Evolutionary conservation across 2,797 vertebrate genomes (phyloP), one percentile per base, ranked within the genome.

Genomic region (Pangasius macronema): DNA sequence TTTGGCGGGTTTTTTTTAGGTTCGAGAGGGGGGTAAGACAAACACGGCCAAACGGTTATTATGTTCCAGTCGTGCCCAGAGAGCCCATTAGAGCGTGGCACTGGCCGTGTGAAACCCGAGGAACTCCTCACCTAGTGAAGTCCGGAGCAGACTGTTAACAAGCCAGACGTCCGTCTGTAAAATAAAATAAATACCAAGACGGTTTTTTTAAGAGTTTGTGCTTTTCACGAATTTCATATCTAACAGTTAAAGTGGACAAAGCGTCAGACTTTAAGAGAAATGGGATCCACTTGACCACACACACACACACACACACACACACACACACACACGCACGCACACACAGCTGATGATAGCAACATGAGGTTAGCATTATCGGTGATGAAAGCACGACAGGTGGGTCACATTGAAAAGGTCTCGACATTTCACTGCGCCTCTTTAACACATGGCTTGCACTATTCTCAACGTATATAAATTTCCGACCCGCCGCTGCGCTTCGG

Each of bases 391-490:
- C 92, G 93, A 98, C 97, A 98, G 97, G 97, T 97, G 96, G 96
- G 96, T 97, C 96, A 95, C 91, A 94, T 93, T 93, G 93, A 95
- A 86, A 95, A 96, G 94, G 95, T 96, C 94, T 94, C 90, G 94
- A 46, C 91, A 93, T 96, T 97, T 95, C 95, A 94, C n/a, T 24
- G 93, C 92, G 93, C 93, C 92, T 91, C 92, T 93, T 91, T 94
- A 93, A 97, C 97, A 98, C 94, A 95, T 97, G 96, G 95, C 97
- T 97, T 94, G 94, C 94, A 96, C 98, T 97, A 97, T 94, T 94
- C 93, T 94, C 94, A 0, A 27, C 53, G 1, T 14, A 22, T 22
- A 22, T 93, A 91, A 90, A 92, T 91, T 92, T 89, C 90, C 59
- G 88, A 92, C 90, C 59, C 24, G 75, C 84, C 83, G 67, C 75